Percentiles rank a stretch among this genome's conserved stretches.
These are phyloP conservation scores for Setipinna tenuifilis DNA, from an alignment of 2,797 vertebrate species.

Conservation along the genomic window DNA sequence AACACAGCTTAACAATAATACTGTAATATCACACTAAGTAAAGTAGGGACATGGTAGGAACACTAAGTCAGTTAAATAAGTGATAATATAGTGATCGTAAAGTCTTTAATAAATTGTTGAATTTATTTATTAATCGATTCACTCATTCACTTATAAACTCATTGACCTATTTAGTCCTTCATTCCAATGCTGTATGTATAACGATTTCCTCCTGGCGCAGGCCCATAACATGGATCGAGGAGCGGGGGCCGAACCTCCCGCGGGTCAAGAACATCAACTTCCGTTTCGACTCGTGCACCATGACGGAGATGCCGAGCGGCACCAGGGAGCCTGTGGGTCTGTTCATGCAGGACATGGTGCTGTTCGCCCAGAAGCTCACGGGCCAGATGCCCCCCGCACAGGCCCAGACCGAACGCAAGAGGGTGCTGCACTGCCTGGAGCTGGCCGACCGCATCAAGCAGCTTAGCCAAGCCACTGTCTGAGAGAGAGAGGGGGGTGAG, in stretches of 20 bases:
- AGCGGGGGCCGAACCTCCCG: slow-evolving; percentile 81
- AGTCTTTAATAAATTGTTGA: too few species aligned
- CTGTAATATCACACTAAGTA: background rate
- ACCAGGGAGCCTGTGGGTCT: slow-evolving; percentile 77
- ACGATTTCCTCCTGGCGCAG: slow-evolving; percentile 60
- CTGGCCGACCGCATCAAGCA: slow-evolving; percentile 82
- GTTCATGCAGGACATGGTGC: slow-evolving; percentile 91
- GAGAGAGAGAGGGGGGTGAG: background rate
- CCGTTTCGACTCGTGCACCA: slow-evolving; percentile 77
- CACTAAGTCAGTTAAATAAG: background rate
- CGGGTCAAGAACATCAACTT: slow-evolving; percentile 84
- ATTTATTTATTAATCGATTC: too few species aligned
- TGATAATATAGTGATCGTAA: background rate
- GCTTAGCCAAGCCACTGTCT: slow-evolving; percentile 60
- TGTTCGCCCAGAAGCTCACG: slow-evolving; percentile 84
- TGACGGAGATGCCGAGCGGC: slow-evolving; percentile 80
- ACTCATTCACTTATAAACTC: too few species aligned
- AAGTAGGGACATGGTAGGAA: background rate
- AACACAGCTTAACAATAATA: background rate
- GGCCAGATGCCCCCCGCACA: slow-evolving; percentile 77
- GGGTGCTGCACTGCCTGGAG: slow-evolving; percentile 84
- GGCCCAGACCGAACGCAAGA: slow-evolving; percentile 75
- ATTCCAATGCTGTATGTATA: background rate
- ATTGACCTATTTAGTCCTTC: background rate
- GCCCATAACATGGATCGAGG: slow-evolving; percentile 90